Conservation (phyloP, 35 echinoderm and acorn worm species). For the Antedon bifida region DNA sequence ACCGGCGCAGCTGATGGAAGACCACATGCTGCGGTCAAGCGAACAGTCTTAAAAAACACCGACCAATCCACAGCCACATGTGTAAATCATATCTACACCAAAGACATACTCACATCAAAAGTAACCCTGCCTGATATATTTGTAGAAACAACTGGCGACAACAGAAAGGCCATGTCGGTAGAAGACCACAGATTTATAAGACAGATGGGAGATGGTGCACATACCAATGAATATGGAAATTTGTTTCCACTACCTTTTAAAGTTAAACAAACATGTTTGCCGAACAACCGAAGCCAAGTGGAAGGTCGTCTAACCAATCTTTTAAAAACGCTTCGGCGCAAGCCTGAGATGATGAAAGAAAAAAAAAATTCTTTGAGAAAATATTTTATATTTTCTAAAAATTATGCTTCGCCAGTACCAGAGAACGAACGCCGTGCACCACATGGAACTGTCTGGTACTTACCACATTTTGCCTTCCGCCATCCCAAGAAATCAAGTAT, state of each 20-base stretch:
- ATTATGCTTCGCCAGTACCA: slow-evolving; percentile 11
- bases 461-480: slow-evolving; percentile 13
- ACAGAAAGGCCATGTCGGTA: neutral
- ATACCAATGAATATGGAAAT: neutral
- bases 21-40: neutral
- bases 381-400: neutral
- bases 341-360: slow-evolving; percentile 21
- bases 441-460: slow-evolving; percentile 11
- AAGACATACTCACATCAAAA: neutral
- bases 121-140: neutral
- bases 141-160: neutral
- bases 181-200: neutral
- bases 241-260: slow-evolving; percentile 15
- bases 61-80: neutral
- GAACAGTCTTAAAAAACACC: neutral
- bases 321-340: neutral
- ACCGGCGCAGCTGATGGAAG: neutral
- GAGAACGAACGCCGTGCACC: neutral
- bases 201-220: neutral
- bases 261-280: neutral
- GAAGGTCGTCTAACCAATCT: neutral
- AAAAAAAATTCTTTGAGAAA: slow-evolving; percentile 10
- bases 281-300: neutral
- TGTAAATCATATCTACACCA: neutral
- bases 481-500: slow-evolving; percentile 19